Base-by-base conservation (phyloP, 2,113 vertebrate species). In the Progne subis region DNA sequence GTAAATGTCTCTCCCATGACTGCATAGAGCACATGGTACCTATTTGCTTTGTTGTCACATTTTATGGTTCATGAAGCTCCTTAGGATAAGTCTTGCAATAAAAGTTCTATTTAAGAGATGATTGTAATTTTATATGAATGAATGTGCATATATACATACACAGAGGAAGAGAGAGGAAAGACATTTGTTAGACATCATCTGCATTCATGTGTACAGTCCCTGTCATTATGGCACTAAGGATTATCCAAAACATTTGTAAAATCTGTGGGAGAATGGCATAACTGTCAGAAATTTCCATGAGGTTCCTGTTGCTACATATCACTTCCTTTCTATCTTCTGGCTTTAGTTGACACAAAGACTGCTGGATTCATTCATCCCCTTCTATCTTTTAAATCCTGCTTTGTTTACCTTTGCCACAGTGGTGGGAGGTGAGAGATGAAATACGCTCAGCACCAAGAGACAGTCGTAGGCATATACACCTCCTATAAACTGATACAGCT, bases 21-120 rank as follows among this genome's bases (percentile, higher is more conserved):
- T 52, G 32, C 63, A 29, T 55, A 67, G 46, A 93, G 86, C 93
- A 94, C 84, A 90, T 96, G 94, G 90, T 90, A 93, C 68, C 34
- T 95, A 86, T 95, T 93, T 88, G n/a, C 71, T 93, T 91, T 90
- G 77, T 84, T 96, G 95, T 95, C 94, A 87, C 63, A 31, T 92
- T 97, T 96, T 95, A 96, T 79, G 84, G 84, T 53, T 96, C 31
- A 5, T 91, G 91, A 93, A 77, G 75, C 46, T 95, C 55, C 93
- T 91, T 93, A 82, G 82, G 78, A 85, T 80, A 92, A 55, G 43
- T 55, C 39, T 77, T 86, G 46, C 69, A 94, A 91, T 92, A 92
- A 95, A 95, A 95, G 3, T 55, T 94, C 29, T 90, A 69, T 95
- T 94, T 92, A 87, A 91, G 65, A 95, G 69, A 91, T 60, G 9